Conservation (phyloP, 2,888 invertebrate genomes). For the Cacoxenus indagator region DNA sequence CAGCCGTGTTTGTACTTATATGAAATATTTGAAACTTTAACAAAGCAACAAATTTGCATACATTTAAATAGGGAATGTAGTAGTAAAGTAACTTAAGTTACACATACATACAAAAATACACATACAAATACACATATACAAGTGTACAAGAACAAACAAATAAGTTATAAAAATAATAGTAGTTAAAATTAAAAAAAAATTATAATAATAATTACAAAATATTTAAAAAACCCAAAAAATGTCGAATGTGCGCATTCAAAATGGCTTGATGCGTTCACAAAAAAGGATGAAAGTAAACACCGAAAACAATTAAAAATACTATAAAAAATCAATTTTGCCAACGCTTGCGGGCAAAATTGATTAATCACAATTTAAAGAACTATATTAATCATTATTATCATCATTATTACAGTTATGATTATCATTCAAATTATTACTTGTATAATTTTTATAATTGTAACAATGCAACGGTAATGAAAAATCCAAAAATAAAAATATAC, state of each 20-base stretch:
- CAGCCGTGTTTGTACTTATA: background rate
- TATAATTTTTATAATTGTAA: conserved; percentile 49
- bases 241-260: conserved; percentile 56
- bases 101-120: conserved; percentile 30
- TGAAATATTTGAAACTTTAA: background rate
- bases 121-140: conserved; percentile 27
- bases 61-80: conserved; percentile 21
- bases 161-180: conserved; percentile 43
- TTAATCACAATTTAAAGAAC: conserved; percentile 45
- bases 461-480: conserved; percentile 40
- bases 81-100: conserved; percentile 5
- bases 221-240: conserved; percentile 39
- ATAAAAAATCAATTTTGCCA: conserved; percentile 51
- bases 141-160: conserved; percentile 32
- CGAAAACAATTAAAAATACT: conserved; percentile 58
- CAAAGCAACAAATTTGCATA: conserved; percentile 11
- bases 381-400: conserved; percentile 52
- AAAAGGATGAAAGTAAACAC: conserved; percentile 69
- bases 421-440: conserved; percentile 39
- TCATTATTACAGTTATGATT: conserved; percentile 34
- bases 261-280: conserved; percentile 63
- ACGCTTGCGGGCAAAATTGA: conserved; percentile 45
- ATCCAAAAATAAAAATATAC: conserved; percentile 31
- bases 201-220: conserved; percentile 46
- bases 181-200: conserved; percentile 58